Conservation (phyloP, 1,140 invertebrate species). For the Diabrotica virgifera region DNA sequence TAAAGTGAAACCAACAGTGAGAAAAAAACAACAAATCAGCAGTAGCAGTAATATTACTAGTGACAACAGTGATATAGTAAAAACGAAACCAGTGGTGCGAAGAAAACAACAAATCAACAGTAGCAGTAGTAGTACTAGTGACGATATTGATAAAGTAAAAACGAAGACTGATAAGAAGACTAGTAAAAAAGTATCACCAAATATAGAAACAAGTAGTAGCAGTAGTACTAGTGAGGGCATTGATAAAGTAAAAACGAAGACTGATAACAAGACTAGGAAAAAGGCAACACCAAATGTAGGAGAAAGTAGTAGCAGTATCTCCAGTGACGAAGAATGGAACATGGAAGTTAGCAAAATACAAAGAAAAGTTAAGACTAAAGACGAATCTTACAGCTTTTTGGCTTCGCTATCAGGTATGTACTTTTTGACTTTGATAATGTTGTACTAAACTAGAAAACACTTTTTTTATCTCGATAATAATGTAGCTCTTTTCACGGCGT, state of each 20-base stretch:
- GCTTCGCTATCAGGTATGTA: conserved; percentile 40
- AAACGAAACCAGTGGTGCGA: conserved; percentile 8
- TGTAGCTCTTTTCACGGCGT: not conserved
- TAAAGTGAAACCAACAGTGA: too few relatives aligned
- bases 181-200: too few relatives aligned
- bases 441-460: too few relatives aligned
- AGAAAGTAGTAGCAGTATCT: conserved; percentile 8
- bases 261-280: not conserved
- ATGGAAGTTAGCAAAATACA: conserved; percentile 26
- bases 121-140: not conserved
- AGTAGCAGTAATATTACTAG: not conserved
- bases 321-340: conserved; percentile 29
- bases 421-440: not conserved
- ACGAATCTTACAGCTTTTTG: conserved; percentile 34
- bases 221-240: not conserved
- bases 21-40: too few relatives aligned
- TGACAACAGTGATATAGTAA: conserved; percentile 2
- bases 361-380: not conserved
- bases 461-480: not conserved
- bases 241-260: conserved; percentile 1
- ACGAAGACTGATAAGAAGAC: conserved; percentile 9
- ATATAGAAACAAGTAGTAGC: not conserved
- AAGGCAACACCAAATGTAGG: not conserved
- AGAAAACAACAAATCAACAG: not conserved
- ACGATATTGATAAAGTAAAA: too few relatives aligned